These are phyloP conservation scores for Leucophenga montana DNA, from an alignment of 2,888 invertebrate species.

Conservation along the genomic window DNA sequence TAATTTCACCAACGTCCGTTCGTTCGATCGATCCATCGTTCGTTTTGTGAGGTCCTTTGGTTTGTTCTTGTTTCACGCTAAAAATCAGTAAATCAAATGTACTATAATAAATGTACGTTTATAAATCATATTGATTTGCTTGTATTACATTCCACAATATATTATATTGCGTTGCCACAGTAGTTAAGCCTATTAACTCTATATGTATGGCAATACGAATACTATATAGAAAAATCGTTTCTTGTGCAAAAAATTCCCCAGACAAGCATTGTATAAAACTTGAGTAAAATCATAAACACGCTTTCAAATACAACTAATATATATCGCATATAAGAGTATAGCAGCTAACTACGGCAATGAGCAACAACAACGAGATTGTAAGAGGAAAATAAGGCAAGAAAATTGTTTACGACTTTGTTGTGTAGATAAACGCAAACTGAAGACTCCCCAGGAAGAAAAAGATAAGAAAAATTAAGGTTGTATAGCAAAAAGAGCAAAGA, in stretches of 20 bases:
- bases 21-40: neutral
- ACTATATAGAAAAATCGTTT: neutral
- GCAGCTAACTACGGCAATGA: no score
- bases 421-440: neutral
- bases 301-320: neutral
- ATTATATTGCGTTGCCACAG: no score
- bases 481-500: no score
- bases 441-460: no score
- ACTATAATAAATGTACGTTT: slow-evolving; percentile 14
- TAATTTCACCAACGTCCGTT: neutral
- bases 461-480: no score
- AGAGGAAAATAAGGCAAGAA: neutral
- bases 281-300: slow-evolving; percentile 9
- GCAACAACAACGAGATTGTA: no score
- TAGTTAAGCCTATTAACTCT: slow-evolving; percentile 24
- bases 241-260: slow-evolving; percentile 8
- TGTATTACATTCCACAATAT: neutral
- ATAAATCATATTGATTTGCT: slow-evolving; percentile 19
- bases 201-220: neutral
- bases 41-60: neutral
- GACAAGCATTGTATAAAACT: slow-evolving; percentile 3
- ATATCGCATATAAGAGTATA: no score
- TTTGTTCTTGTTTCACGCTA: neutral
- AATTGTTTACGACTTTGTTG: slow-evolving; percentile 7
- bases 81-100: no score